Evolutionary conservation across 2,113 vertebrate genomes (phyloP), one percentile per base, ranked within the genome.

Genomic region (Indri indri): DNA sequence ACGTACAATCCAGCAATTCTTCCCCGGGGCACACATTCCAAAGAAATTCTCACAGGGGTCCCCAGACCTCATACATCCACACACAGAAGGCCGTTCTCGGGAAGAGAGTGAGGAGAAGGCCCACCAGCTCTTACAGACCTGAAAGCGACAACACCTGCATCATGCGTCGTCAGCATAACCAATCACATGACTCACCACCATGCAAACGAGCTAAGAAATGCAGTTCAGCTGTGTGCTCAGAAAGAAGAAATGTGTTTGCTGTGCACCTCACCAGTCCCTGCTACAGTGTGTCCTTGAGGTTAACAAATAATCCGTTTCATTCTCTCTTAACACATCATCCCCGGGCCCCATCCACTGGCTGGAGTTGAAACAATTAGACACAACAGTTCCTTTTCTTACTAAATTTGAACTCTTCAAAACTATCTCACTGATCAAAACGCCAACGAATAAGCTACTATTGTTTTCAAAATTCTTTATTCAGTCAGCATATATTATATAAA

Each of bases 111-210:
- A 17, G 0, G 10, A 50, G 57, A 34, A 40, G 47, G 37, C 34
- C 23, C 17, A 61, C 16, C 8, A 0, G 12, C 52, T 81, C 79
- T 45, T 8, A 13, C 5, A 32, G 16, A 13, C 57, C n/a, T 25
- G 25, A 32, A 90, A n/a, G 18, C 13, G 25, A 57, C 13, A 25
- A 3, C 22, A 47, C 42, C 18, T 11, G 27, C 0, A 47, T n/a
- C 59, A 27, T 14, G 16, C 2, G 9, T 17, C 57, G 12, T 30
- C 37, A n/a, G 16, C 17, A 73, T 10, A 27, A 45, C 5, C 45
- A 63, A 6, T 37, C 74, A 30, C 50, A 45, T 0, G 11, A 50
- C 20, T 5, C 0, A 2, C 27, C 14, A 1, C 0, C 20, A 50
- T 4, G 25, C 47, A 59, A 27, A 79, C 63, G n/a, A 70, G 52